Evolutionary conservation across 2,797 vertebrate species (phyloP), one percentile per base, ranked within the genome.

Genomic region (Lycodopsis pacificus): DNA sequence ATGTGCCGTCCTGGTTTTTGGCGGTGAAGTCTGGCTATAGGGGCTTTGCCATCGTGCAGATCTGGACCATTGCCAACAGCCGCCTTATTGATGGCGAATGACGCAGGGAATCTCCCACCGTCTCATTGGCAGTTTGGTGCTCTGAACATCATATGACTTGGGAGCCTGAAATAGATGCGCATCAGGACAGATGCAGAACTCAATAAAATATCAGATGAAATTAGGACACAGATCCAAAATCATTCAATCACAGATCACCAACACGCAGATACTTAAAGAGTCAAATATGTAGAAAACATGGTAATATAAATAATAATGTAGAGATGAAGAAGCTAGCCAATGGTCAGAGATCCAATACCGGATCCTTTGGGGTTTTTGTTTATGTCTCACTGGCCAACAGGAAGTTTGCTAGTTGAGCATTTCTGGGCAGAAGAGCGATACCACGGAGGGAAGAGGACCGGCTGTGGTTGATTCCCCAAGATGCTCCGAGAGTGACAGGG

Each of bases 1-100:
- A 84, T 88, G 81, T 74, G 76, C 42, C 65, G 78, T 54, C 70
- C 88, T 81, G 78, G 67, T 83, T 89, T 83, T 77, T 82, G 59
- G 59, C 75, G 82, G 77, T 79, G 71, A 86, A 80, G 66, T 86
- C 79, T 87, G 81, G 77, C 87, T 89, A 77, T 61, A 84, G 80
- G 84, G 85, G 56, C 51, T 88, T 89, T 90, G 86, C 82, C 85
- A 87, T 88, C 78, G 73, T 91, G 85, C 77, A 81, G 79, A 84
- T 89, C 77, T 90, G 82, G 66, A 79, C 57, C 30, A 72, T 51
- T 38, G 82, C 82, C 83, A 82, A 67, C 67, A 76, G 76, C 65
- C 5, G 34, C 53, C 34, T 53, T 70, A 80, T 82, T 84, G 76
- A 71, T 82, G 64, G 69, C 42, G 59, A 86, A 77, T 79, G 84